Percentiles rank a stretch among this genome's conserved stretches.
Conservation (phyloP, 2,888 invertebrate genomes). For the Osmoderma eremita region DNA sequence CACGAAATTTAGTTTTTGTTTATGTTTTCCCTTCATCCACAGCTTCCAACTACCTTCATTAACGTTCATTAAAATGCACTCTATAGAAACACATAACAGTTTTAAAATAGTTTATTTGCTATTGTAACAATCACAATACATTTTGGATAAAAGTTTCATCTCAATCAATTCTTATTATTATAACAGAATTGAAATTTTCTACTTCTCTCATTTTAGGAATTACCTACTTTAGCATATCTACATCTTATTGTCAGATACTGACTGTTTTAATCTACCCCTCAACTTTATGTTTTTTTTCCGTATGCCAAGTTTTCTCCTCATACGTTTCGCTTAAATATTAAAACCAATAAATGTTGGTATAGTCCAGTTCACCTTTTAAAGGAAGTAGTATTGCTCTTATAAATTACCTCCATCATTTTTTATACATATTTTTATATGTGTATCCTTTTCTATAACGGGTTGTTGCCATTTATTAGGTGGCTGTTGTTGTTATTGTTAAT, state of each 20-base stretch:
- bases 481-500: too few species aligned
- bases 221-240: slow-evolving; percentile 42
- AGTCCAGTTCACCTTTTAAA: too few species aligned
- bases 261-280: slow-evolving; percentile 38
- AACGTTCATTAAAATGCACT: too few species aligned
- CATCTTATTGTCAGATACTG: slow-evolving; percentile 55
- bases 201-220: slow-evolving; percentile 28
- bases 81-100: slow-evolving; percentile 40
- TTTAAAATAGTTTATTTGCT: slow-evolving; percentile 60
- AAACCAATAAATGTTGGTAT: too few species aligned
- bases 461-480: too few species aligned
- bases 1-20: too few species aligned
- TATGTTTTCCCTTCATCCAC: too few species aligned
- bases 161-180: slow-evolving; percentile 36
- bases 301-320: slow-evolving; percentile 1
- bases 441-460: too few species aligned
- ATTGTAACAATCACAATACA: slow-evolving; percentile 60
- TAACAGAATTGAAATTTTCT: slow-evolving; percentile 51
- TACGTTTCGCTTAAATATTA: background rate
- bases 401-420: too few species aligned
- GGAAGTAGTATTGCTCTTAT: too few species aligned
- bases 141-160: slow-evolving; percentile 53
- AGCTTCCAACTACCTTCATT: too few species aligned
- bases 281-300: slow-evolving; percentile 1
- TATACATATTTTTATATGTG: too few species aligned